A percentile compares a stretch with the other conserved stretches of the same genome.
Evolutionary conservation across 2,113 vertebrate species (phyloP).

Genomic region (Okapia johnstoni): DNA sequence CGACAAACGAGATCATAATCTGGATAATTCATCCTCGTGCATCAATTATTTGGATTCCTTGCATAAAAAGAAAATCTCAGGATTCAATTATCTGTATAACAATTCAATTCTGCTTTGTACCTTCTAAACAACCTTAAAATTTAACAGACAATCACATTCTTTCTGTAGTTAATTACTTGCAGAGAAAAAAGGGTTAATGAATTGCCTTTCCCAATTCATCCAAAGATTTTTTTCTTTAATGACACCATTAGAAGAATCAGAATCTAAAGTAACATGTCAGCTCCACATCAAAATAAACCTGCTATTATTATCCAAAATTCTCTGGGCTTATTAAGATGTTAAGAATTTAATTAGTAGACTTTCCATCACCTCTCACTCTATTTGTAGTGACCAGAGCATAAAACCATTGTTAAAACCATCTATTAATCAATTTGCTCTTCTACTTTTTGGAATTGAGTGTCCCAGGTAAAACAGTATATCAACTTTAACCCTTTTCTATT

Average conservation of each 20-base stretch:
- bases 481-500: constrained; percentile 48
- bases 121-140: constrained; percentile 47
- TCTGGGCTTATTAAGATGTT: constrained; percentile 41
- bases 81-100: constrained; percentile 30
- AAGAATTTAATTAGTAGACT: constrained; percentile 46
- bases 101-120: constrained; percentile 7
- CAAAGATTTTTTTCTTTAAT: not conserved
- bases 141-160: constrained; percentile 17
- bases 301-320: constrained; percentile 18
- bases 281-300: constrained; percentile 38
- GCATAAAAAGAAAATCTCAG: not conserved
- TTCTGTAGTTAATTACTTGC: constrained; percentile 12
- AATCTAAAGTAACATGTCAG: constrained; percentile 7
- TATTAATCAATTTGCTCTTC: constrained; percentile 55
- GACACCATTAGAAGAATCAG: constrained; percentile 7
- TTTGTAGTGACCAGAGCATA: constrained; percentile 33
- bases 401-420: constrained; percentile 45
- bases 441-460: constrained; percentile 53
- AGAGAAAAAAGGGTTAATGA: constrained; percentile 7
- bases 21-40: constrained; percentile 31
- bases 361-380: constrained; percentile 31
- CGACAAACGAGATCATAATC: constrained; percentile 20
- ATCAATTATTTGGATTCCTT: constrained; percentile 36
- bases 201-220: not conserved
- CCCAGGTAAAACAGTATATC: constrained; percentile 47